Evolutionary conservation across 1,140 invertebrate genomes (phyloP).

Genomic region (Temnothorax longispinosus): DNA sequence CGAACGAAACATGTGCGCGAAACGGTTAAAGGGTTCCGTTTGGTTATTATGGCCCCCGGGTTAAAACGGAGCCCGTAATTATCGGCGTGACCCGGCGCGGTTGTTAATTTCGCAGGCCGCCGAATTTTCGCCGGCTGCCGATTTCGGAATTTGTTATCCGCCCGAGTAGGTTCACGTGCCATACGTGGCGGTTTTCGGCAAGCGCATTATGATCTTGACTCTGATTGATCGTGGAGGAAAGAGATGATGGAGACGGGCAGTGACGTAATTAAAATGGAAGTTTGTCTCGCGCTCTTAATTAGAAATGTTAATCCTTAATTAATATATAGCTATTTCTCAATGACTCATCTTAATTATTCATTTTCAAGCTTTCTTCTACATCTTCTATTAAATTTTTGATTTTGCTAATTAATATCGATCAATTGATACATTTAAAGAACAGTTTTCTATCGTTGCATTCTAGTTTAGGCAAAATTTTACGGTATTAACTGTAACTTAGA

Average conservation of each 20-base stretch:
- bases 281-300: background rate
- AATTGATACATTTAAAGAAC: background rate
- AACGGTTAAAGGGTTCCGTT: constrained; percentile 33
- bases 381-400: background rate
- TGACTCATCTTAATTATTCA: background rate
- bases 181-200: constrained; percentile 8
- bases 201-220: constrained; percentile 4
- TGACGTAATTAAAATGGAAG: background rate
- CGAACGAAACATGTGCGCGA: constrained; percentile 26
- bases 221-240: background rate
- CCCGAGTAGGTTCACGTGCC: constrained; percentile 8
- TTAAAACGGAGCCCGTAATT: constrained; percentile 45
- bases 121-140: constrained; percentile 35
- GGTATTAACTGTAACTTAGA: background rate
- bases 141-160: constrained; percentile 46
- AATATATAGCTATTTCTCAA: background rate
- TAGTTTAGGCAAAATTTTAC: background rate
- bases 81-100: constrained; percentile 11
- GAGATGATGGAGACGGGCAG: background rate
- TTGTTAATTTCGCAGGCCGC: constrained; percentile 44
- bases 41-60: constrained; percentile 26
- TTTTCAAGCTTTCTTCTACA: background rate
- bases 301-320: background rate
- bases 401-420: background rate
- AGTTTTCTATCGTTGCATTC: background rate